Conservation (phyloP, 2,113 vertebrate species). For the Rhabdornis inornatus region DNA sequence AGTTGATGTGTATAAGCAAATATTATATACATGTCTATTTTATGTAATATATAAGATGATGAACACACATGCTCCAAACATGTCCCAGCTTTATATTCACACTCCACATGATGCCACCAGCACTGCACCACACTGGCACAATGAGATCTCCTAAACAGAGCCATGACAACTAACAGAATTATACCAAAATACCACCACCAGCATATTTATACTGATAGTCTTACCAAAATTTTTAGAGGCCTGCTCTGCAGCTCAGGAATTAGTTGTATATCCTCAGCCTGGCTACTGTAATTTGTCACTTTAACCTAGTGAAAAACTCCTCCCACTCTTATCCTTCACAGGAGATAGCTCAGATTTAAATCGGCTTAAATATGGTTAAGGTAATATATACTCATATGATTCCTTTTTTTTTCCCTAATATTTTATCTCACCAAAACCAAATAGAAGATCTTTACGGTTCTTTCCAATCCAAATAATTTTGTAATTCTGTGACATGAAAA, state of each 20-base stretch:
- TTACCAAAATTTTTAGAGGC: not conserved
- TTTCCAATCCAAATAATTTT: not conserved
- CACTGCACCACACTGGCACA: not conserved
- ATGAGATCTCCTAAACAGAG: not conserved
- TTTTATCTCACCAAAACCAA: not conserved
- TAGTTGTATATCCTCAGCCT: not conserved
- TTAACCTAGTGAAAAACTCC: not conserved
- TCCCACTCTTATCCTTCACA: not conserved
- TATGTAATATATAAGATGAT: rapidly evolving
- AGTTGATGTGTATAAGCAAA: rapidly evolving
- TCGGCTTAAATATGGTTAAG: not conserved
- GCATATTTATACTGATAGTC: not conserved
- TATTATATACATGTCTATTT: rapidly evolving
- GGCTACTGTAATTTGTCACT: not conserved
- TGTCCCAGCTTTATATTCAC: not conserved
- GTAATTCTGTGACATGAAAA: not conserved
- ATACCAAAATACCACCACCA: not conserved
- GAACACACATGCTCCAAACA: not conserved
- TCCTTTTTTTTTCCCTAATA: not conserved
- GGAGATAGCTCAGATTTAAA: not conserved
- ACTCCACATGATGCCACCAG: not conserved
- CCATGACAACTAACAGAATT: not conserved
- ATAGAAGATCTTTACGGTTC: not conserved
- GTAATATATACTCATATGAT: not conserved
- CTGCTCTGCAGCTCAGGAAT: not conserved